phyloP scores from a whole-genome alignment of 2,888 invertebrate genomes.

The Apamea anceps region DNA sequence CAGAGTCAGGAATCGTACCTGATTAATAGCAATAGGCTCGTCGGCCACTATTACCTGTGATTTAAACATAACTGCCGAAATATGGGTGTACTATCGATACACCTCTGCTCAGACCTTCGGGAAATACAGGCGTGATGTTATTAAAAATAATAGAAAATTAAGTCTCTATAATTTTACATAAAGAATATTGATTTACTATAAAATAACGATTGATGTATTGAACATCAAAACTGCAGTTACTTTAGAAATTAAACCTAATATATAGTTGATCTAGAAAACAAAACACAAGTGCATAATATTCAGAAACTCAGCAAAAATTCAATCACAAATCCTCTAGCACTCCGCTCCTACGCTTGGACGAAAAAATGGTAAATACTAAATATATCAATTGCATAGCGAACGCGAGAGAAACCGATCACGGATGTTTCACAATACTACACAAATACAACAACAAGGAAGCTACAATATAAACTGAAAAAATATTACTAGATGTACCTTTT shows the following conservation, averaged over 20 bases:
- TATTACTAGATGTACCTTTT: slow-evolving; percentile 27
- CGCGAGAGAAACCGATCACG: slow-evolving; percentile 72
- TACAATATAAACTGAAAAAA: slow-evolving; percentile 6
- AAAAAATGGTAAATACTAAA: slow-evolving; percentile 61
- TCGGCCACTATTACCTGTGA: neutral
- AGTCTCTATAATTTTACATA: too few species aligned
- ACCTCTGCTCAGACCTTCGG: neutral
- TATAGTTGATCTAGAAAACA: neutral
- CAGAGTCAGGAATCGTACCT: neutral
- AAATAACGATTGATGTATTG: too few species aligned
- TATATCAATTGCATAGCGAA: slow-evolving; percentile 67
- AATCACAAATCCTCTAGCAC: neutral
- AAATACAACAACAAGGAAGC: slow-evolving; percentile 43
- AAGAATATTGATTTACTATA: too few species aligned
- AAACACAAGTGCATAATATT: neutral
- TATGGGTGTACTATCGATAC: neutral
- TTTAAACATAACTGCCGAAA: neutral
- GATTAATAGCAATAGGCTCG: neutral
- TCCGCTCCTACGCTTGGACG: neutral
- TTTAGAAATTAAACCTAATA: too few species aligned
- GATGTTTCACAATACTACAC: slow-evolving; percentile 70
- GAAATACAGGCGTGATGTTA: neutral
- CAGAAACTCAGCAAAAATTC: neutral
- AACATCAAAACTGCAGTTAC: too few species aligned
- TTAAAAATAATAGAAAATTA: too few species aligned